Evolutionary conservation across 2,797 vertebrate genomes (phyloP), one percentile per base, ranked within the genome.

Genomic region (Rhabdomys pumilio): DNA sequence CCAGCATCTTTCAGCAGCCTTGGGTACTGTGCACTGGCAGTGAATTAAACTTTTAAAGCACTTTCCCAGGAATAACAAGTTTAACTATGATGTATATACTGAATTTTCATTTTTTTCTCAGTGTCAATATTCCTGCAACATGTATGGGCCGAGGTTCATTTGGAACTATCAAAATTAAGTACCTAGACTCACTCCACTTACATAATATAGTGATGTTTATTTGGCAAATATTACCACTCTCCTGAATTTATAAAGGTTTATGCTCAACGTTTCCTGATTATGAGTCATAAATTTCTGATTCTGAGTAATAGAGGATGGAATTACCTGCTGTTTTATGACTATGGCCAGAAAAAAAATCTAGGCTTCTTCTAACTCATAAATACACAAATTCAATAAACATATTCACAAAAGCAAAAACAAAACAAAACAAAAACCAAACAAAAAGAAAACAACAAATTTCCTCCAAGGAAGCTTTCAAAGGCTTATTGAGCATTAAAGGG

Each of bases 231-330:
- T 89, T 98, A 99, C 99, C 98, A 98, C 98, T 96, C 98, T 99
- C 97, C 98, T 98, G 93, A 99, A 99, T 95, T 98, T 98, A 94
- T 99, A 99, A 89, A 99, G 98, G 97, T 99, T 99, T 97, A 98
- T 99, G 13, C 98, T 98, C 97, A 99, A 96, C 47, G 99, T 99
- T 29, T 98, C 98, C 88, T 99, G 98, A 97, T 99, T 99, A 82
- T 99, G 99, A 97, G 99, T 98, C 98, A 99, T 98, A 97, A 98
- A 77, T 11, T 97, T 92, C 5, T 96, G 92, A 96, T 94, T 96
- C 50, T 84, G 89, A 94, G 95, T 2, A 15, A 97, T 95, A 44
- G 83, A 0, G 98, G 98, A 97, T 98, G 98, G 76, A 97, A 98
- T 91, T 97, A 98, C 89, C 11, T 96, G 97, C 29, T 97, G 97